These are phyloP conservation scores for Sycophaga agraensis DNA, from an alignment of 1,140 invertebrate genomes.

Conservation along the genomic window DNA sequence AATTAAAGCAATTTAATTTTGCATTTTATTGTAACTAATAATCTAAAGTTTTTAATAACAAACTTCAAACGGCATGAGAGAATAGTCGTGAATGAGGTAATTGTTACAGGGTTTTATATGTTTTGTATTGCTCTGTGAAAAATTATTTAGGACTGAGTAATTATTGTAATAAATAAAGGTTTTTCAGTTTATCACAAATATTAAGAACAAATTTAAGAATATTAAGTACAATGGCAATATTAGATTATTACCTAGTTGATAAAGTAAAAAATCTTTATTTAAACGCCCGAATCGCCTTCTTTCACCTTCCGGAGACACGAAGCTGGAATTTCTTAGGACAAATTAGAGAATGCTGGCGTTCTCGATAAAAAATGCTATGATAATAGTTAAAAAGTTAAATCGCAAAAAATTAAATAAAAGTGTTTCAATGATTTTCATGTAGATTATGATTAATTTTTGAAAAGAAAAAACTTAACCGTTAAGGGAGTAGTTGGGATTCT, in stretches of 20 bases:
- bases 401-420: background rate
- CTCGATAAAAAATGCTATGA: conserved; percentile 15
- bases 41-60: conserved; percentile 11
- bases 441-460: conserved; percentile 16
- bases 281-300: conserved; percentile 28
- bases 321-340: conserved; percentile 16
- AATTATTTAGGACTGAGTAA: conserved; percentile 28
- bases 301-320: conserved; percentile 18
- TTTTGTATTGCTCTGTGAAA: conserved; percentile 18
- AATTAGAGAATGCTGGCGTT: conserved; percentile 29
- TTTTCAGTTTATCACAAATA: conserved; percentile 1
- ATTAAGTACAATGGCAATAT: conserved; percentile 4
- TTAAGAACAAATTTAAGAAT: conserved; percentile 6
- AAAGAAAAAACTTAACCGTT: conserved; percentile 18
- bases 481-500: conserved; percentile 30
- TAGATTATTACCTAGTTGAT: background rate
- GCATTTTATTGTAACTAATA: conserved; percentile 18
- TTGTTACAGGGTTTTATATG: conserved; percentile 16
- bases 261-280: conserved; percentile 19
- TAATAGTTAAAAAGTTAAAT: background rate
- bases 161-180: conserved; percentile 24
- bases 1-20: conserved; percentile 16
- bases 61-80: conserved; percentile 21
- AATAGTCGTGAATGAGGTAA: conserved; percentile 18
- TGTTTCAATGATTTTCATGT: conserved; percentile 22